These are phyloP conservation scores for Umimayanthus chanpuru DNA, from an alignment of 92 coral and sea anemone species.

Conservation along the genomic window DNA sequence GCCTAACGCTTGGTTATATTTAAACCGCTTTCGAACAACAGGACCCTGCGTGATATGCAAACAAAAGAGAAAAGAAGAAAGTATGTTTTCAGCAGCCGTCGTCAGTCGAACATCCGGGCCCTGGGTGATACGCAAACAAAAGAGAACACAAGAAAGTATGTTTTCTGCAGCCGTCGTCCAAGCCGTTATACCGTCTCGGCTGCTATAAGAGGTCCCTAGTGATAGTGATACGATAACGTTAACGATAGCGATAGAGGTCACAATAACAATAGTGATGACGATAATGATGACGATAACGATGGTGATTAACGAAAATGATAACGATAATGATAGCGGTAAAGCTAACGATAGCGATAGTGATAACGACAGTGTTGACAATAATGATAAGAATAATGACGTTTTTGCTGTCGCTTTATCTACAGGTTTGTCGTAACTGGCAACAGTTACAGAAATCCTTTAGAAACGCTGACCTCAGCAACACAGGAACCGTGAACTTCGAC, in stretches of 20 bases:
- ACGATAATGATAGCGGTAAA: background rate
- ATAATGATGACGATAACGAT: background rate
- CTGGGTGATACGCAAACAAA: no score
- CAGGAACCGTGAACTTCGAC: slow-evolving; percentile 72
- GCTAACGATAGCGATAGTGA: background rate
- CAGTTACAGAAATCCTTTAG: slow-evolving; percentile 85
- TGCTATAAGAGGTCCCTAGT: no score
- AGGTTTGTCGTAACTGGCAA: slow-evolving; percentile 95
- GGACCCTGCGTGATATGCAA: no score
- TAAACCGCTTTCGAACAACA: no score
- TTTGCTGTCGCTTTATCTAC: background rate
- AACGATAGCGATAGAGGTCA: background rate
- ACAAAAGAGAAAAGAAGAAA: no score
- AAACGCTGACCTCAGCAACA: slow-evolving; percentile 69
- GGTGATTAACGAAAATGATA: background rate
- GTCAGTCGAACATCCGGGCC: no score
- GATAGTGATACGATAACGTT: background rate
- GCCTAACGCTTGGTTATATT: no score
- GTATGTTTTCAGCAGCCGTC: no score
- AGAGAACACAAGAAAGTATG: no score
- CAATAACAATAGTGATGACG: background rate
- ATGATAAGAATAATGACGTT: background rate
- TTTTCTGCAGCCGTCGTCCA: no score
- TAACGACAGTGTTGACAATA: background rate
- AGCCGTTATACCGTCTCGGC: no score